Base-by-base conservation (phyloP, 2,888 invertebrate species). In the Nysson spinosus region DNA sequence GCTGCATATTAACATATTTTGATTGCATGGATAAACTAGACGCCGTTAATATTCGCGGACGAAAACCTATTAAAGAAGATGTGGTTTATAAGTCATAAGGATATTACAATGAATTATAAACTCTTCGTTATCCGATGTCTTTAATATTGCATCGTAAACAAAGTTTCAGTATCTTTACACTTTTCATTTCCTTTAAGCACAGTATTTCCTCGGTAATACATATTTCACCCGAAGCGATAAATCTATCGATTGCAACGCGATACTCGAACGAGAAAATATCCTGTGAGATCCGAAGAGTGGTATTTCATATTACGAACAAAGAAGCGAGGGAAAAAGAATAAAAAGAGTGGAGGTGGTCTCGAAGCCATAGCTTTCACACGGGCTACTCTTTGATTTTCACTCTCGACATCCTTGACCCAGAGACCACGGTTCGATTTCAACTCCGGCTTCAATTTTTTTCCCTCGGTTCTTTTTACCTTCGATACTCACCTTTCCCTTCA, bases 341-440 rank as follows among this genome's bases (percentile, higher is more conserved):
- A 46, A 11, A n/a, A 19, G 32, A 16, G 39, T 28, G n/a, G 34
- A 17, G 56, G 40, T 17, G 51, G 63, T 63, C 64, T 54, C 58
- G 68, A 44, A 58, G 50, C 51, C n/a, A n/a, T 32, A 47, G 22
- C 39, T 34, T 40, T 24, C 51, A 14, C 40, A 19, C 47, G 32
- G 44, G 34, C 17, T 66, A 62, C 74, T 67, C 76, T 76, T 76
- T 76, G 76, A 76, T 76, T 76, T 76, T 76, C 76, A 76, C 76
- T 76, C 71, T 70, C 77, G 62, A 66, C 82, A 82, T 81, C 81
- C 81, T 81, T 82, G 81, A 82, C 82, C 82, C 76, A 82, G 75
- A 82, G 75, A 82, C 61, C 62, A 61, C 66, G 71, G n/a, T 68
- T 73, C 77, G 73, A 73, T 73, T 75, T 60, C 40, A 69, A 65